Conservation (phyloP, 2,888 invertebrate genomes). For the Andrena marginata region DNA sequence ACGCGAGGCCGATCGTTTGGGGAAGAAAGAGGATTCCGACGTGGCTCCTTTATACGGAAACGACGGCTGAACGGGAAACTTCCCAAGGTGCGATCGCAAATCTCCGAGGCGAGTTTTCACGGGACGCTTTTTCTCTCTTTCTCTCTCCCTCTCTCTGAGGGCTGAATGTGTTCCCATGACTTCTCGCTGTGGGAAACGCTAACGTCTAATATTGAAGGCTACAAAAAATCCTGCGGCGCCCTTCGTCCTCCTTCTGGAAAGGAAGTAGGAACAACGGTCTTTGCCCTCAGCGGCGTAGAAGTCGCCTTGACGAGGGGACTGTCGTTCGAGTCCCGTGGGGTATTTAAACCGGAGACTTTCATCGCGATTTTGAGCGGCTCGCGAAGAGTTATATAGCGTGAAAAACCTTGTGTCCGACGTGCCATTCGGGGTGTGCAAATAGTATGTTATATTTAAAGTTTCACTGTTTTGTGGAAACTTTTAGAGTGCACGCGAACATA, state of each 20-base stretch:
- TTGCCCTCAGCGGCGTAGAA: slow-evolving; percentile 79
- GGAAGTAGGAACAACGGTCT: slow-evolving; percentile 81
- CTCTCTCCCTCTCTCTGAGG: background rate
- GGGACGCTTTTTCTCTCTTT: slow-evolving; percentile 56
- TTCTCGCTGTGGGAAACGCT: slow-evolving; percentile 83
- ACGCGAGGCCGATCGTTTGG: slow-evolving; percentile 2
- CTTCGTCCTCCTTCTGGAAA: slow-evolving; percentile 74
- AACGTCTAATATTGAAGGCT: slow-evolving; percentile 83
- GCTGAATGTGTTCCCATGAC: slow-evolving; percentile 74
- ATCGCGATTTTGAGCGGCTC: background rate
- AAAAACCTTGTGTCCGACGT: background rate
- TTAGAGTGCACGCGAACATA: too few relatives aligned
- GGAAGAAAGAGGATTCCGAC: slow-evolving; percentile 40
- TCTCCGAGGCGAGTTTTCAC: slow-evolving; percentile 74
- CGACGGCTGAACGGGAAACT: slow-evolving; percentile 47
- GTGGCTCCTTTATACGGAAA: slow-evolving; percentile 52
- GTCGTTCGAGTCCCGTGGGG: slow-evolving; percentile 6
- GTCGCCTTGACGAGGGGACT: background rate
- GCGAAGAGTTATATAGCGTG: background rate
- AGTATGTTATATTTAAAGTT: too few relatives aligned
- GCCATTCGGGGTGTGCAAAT: too few relatives aligned
- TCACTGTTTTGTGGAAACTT: too few relatives aligned
- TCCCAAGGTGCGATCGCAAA: slow-evolving; percentile 74
- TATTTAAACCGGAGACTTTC: slow-evolving; percentile 32
- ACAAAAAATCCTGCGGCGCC: slow-evolving; percentile 78